Evolutionary conservation across 2,888 invertebrate species (phyloP).

Genomic region (Lepetodrilus schrolli): DNA sequence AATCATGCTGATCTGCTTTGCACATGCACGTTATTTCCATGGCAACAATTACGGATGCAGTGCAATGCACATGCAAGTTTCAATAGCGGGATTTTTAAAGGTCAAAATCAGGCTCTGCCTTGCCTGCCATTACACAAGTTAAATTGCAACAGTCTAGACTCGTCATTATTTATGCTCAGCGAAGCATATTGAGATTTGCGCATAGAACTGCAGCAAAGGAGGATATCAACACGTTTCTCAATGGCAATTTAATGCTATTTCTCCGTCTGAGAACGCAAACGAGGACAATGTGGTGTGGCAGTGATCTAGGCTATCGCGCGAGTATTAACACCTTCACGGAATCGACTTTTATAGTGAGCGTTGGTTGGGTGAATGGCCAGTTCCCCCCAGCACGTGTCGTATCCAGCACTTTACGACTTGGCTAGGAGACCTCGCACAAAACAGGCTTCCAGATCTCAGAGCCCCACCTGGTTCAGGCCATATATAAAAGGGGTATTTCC

Average conservation of each 20-base stretch:
- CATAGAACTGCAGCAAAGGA: not conserved
- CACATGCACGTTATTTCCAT: no score
- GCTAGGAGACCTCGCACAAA: not conserved
- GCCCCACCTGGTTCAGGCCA: not conserved
- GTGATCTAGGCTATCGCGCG: not conserved
- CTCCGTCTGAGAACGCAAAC: constrained; percentile 4
- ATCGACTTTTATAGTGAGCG: not conserved
- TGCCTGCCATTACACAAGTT: not conserved
- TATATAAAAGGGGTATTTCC: not conserved
- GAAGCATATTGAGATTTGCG: constrained; percentile 15
- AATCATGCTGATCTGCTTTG: no score
- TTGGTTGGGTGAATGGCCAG: not conserved
- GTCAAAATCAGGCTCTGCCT: not conserved
- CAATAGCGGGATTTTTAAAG: not conserved
- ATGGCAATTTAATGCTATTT: constrained; percentile 19
- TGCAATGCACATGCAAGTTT: not conserved
- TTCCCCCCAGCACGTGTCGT: not conserved
- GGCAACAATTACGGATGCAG: no score
- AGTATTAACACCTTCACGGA: constrained; percentile 6
- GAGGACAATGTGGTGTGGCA: not conserved
- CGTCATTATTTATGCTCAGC: not conserved
- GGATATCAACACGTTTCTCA: constrained; percentile 27
- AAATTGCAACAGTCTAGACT: not conserved
- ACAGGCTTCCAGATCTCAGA: not conserved
- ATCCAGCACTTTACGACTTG: constrained; percentile 5